A percentile compares a stretch with the other conserved stretches of the same genome.
Evolutionary conservation across 2,113 vertebrate species (phyloP).

Genomic region (Tretioscincus oriximinensis): DNA sequence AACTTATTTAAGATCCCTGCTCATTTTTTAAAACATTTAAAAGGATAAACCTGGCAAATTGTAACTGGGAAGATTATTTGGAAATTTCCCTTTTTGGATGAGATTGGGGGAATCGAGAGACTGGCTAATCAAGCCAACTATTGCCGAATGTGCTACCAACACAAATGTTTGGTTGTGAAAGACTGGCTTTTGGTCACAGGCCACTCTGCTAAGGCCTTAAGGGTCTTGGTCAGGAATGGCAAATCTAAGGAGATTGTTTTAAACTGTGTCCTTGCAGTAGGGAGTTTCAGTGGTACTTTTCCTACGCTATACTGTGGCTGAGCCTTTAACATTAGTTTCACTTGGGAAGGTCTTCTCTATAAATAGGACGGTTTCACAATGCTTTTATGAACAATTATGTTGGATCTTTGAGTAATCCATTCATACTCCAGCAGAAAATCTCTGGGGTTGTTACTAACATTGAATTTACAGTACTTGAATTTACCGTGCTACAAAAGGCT

Average conservation of each 20-base stretch:
- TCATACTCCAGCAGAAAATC: slow-evolving; percentile 73
- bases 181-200: slow-evolving; percentile 71
- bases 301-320: slow-evolving; percentile 77
- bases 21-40: slow-evolving; percentile 37
- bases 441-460: slow-evolving; percentile 66
- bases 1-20: slow-evolving; percentile 8
- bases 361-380: slow-evolving; percentile 63
- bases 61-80: slow-evolving; percentile 32
- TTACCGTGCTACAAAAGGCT: slow-evolving; percentile 66
- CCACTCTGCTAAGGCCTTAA: slow-evolving; percentile 82
- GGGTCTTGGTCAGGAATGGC: slow-evolving; percentile 51
- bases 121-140: background rate
- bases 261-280: slow-evolving; percentile 68
- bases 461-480: slow-evolving; percentile 75
- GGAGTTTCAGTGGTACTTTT: slow-evolving; percentile 79
- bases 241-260: slow-evolving; percentile 64
- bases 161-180: slow-evolving; percentile 62
- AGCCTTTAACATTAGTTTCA: slow-evolving; percentile 70
- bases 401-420: slow-evolving; percentile 68
- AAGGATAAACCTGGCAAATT: slow-evolving; percentile 51
- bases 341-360: slow-evolving; percentile 70
- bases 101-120: background rate
- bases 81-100: slow-evolving; percentile 45
- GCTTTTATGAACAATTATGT: slow-evolving; percentile 60
- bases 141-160: slow-evolving; percentile 46